Evolutionary conservation across 2,113 vertebrate species (phyloP), one percentile per base, ranked within the genome.

Genomic region (Cnemophilus loriae): DNA sequence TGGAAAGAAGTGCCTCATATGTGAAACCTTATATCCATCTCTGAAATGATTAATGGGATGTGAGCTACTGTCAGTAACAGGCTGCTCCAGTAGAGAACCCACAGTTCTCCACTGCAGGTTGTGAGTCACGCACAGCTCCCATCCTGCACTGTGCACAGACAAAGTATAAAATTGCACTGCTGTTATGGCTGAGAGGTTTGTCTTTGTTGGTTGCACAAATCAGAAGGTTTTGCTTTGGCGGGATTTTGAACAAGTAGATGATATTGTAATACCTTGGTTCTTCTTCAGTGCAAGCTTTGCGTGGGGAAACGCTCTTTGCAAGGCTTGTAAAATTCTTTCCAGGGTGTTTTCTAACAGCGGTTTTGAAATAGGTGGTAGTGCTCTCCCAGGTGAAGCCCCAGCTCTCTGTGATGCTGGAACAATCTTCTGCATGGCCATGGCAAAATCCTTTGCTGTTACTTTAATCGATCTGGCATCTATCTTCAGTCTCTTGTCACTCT

Each of bases 401-500:
- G 98, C 98, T 89, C 99, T 98, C 89, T 99, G 98, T 61, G 99
- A 99, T 76, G 99, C 98, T 23, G 99, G 99, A 64, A 99, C 97
- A 86, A 97, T 98, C 93, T 98, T 99, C 57, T 98, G 98, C 99
- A 99, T 99, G 93, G 99, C 99, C 3, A 90, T 85, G 49, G 98
- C 82, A 93, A 99, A 99, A 96, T 99, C 99, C 87, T 98, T 98
- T 68, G 97, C 98, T 44, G 97, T 97, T 94, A 99, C 98, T 70
- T 96, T 97, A 76, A 99, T 98, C 4, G 99, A 99, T 63, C 98
- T 90, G 10, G 99, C 93, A 81, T 99, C 99, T 60, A 90, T 83
- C 75, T 78, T 60, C 50, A 77, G 70, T 63, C 87, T 99, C 96
- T 99, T 96, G 4, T 97, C 98, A 26, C 98, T 99, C 14, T 96